Evolutionary conservation across 2,113 vertebrate genomes (phyloP), one percentile per base, ranked within the genome.

Genomic region (Phyllopteryx taeniolatus): DNA sequence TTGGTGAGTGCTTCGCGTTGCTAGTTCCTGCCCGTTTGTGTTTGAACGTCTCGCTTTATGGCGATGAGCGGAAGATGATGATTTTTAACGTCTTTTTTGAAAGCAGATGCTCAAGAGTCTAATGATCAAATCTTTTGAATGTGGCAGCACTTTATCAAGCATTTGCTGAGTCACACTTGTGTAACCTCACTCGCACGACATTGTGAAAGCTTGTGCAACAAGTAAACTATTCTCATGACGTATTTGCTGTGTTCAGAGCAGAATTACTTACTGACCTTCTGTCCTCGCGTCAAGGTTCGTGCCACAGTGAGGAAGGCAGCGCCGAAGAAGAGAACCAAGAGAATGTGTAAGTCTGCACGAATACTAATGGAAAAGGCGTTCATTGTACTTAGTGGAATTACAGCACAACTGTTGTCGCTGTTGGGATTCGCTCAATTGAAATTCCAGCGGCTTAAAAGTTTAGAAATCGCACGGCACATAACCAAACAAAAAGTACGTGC

Each of bases 271-370:
- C 2, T 31, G 15, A 15, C 0, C 35, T 47, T 0, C 3, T 77
- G 6, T 35, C 15, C 35, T 47, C 60, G 14, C 66, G 9, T 8
- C 35, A 64, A 93, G 92, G 82, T 85, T 78, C 86, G 17, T 68
- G 75, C 71, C 83, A 84, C 61, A 74, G 53, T 22, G 87, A 90
- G 42, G 88, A 86, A 27, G 79, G 70, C 31, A 73, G 76, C 53
- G 70, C 83, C 31, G 80, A 76, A 6, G 70, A 80, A 44, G 92
- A 94, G 43, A 80, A 87, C 20, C 70, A 75, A 3, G 80, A 88
- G 5, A 83, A 91, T 43, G 91, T 91, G 92, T 93, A 68, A 88
- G 91, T 91, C 31, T n/a, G 51, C 22, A 0, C 2, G 3, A 35
- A 19, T 69, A 66, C 70, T 63, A 68, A 66, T 78, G 5, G 73